These are phyloP conservation scores for Athalia circularis DNA, from an alignment of 2,888 invertebrate genomes.

Conservation along the genomic window DNA sequence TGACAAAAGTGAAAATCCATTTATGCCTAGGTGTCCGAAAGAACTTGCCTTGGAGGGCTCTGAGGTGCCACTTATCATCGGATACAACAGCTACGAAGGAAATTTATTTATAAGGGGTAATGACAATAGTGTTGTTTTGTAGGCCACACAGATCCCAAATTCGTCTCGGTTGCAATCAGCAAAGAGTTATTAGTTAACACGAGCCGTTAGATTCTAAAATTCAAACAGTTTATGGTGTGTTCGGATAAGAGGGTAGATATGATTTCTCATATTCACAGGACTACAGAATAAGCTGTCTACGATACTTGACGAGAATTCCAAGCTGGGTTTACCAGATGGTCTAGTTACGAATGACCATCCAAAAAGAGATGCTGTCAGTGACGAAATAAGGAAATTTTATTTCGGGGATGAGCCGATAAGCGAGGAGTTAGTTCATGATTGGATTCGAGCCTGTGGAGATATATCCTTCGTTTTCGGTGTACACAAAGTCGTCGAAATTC, in stretches of 20 bases:
- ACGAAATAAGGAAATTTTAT: conserved; percentile 74
- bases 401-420: conserved; percentile 72
- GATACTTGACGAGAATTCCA: conserved; percentile 64
- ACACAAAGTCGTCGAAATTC: conserved; percentile 52
- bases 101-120: conserved; percentile 59
- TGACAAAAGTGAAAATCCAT: conserved; percentile 49
- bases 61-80: conserved; percentile 76
- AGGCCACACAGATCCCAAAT: background rate
- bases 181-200: background rate
- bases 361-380: conserved; percentile 62
- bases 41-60: conserved; percentile 63
- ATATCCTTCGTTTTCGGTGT: conserved; percentile 54
- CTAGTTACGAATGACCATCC: conserved; percentile 64
- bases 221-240: too few relatives aligned
- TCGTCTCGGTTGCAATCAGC: background rate
- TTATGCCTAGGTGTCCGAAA: conserved; percentile 64
- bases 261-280: too few relatives aligned
- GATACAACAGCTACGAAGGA: conserved; percentile 76
- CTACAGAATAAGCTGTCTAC: too few relatives aligned
- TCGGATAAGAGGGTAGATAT: too few relatives aligned
- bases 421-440: background rate
- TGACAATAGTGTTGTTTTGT: background rate
- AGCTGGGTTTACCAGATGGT: conserved; percentile 70
- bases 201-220: too few relatives aligned
- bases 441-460: conserved; percentile 8